These are phyloP conservation scores for roundworm (Caenorhabditis elegans) DNA, from an alignment of 1,140 invertebrate genomes.

Conservation along the genomic window DNA sequence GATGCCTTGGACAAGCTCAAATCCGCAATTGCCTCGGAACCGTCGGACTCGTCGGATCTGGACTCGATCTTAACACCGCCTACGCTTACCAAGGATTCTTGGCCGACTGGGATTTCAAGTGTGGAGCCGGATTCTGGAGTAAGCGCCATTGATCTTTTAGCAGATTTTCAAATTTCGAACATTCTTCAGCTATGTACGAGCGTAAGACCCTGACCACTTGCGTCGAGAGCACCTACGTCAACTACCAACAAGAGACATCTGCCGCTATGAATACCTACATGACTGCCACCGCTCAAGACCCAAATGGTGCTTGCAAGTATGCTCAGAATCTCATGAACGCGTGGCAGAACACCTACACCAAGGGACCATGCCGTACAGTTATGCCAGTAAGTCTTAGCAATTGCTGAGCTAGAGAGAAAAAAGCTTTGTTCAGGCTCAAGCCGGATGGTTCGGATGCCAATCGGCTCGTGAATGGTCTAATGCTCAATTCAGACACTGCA, in stretches of 20 bases:
- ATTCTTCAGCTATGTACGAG: slow-evolving; percentile 16
- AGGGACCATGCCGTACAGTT: slow-evolving; percentile 31
- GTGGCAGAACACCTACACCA: neutral
- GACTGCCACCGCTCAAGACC: neutral
- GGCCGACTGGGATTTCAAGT: slow-evolving; percentile 37
- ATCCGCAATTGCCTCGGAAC: slow-evolving; percentile 37
- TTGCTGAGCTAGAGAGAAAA: neutral
- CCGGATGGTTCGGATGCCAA: slow-evolving; percentile 29
- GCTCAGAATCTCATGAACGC: slow-evolving; percentile 32
- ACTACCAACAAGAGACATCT: neutral
- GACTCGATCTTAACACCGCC: neutral
- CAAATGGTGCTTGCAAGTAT: slow-evolving; percentile 27
- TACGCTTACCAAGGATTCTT: slow-evolving; percentile 29
- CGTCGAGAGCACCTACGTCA: slow-evolving; percentile 27
- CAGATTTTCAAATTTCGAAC: neutral
- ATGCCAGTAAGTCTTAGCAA: neutral
- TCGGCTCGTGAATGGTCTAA: slow-evolving; percentile 26
- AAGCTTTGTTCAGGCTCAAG: slow-evolving; percentile 1
- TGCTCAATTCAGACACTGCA: slow-evolving; percentile 38
- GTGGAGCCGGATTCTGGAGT: slow-evolving; percentile 37
- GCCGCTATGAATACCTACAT: neutral
- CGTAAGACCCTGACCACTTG: neutral
- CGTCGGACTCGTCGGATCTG: slow-evolving; percentile 26
- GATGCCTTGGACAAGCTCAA: slow-evolving; percentile 26
- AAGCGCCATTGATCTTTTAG: neutral